These are phyloP conservation scores for Oenanthe melanoleuca DNA, from an alignment of 2,113 vertebrate genomes.

Conservation along the genomic window DNA sequence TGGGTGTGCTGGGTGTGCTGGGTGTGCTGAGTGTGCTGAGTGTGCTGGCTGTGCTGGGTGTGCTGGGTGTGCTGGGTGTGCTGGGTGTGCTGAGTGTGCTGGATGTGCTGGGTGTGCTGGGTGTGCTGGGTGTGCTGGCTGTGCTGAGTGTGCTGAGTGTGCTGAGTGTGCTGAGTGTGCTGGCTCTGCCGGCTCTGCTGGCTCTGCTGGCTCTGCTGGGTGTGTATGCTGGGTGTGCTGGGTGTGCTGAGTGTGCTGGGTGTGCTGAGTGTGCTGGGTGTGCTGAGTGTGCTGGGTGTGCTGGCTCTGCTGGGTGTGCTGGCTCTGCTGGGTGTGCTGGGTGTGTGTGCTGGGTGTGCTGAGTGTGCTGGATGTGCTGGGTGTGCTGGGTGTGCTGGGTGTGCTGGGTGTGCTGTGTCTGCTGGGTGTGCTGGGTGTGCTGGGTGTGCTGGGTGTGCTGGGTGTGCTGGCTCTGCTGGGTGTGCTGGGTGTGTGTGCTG, in stretches of 20 bases:
- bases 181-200: not conserved
- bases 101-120: not conserved
- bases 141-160: too few relatives aligned
- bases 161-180: not conserved
- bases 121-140: fast-evolving
- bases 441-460: not conserved
- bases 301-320: fast-evolving
- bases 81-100: not conserved
- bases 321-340: not conserved
- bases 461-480: too few relatives aligned
- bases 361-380: not conserved
- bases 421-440: too few relatives aligned
- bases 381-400: not conserved
- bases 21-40: not conserved
- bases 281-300: too few relatives aligned
- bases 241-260: not conserved
- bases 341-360: not conserved
- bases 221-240: fast-evolving
- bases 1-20: not conserved
- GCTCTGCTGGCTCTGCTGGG: not conserved
- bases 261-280: not conserved
- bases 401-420: not conserved
- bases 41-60: fast-evolving
- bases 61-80: not conserved
- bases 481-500: not conserved